Percentiles rank a stretch among this genome's conserved stretches.
Conservation (phyloP, 2,113 vertebrate species). For the Echinops telfairi region DNA sequence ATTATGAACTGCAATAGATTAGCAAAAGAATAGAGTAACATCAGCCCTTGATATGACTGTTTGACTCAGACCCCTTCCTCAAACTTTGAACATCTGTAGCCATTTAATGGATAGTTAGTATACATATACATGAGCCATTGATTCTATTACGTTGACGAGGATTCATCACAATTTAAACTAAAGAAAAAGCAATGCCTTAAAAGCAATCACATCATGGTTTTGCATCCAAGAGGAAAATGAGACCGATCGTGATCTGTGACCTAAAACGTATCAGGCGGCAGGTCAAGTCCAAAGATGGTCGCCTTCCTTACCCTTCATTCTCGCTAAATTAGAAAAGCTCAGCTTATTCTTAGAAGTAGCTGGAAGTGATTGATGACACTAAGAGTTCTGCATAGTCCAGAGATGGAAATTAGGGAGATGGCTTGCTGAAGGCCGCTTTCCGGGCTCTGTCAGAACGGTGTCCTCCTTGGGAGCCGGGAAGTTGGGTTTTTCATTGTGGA, state of each 20-base stretch:
- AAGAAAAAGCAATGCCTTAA: conserved; percentile 35
- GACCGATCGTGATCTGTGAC: too few relatives aligned
- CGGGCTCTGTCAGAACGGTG: neutral
- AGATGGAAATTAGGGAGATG: neutral
- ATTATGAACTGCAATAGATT: too few relatives aligned
- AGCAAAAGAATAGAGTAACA: too few relatives aligned
- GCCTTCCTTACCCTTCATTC: conserved; percentile 14
- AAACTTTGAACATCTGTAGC: conserved; percentile 62
- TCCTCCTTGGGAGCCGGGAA: too few relatives aligned
- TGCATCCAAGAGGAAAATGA: neutral
- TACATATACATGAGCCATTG: neutral
- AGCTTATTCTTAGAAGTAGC: conserved; percentile 9
- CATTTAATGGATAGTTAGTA: conserved; percentile 22
- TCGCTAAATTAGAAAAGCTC: conserved; percentile 37
- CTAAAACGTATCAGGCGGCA: too few relatives aligned
- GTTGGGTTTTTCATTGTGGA: neutral
- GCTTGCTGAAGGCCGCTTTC: neutral
- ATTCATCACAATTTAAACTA: conserved; percentile 49
- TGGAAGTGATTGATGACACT: neutral
- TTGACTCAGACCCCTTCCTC: neutral
- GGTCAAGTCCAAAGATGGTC: conserved; percentile 21
- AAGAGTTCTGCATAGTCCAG: neutral
- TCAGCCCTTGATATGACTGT: too few relatives aligned
- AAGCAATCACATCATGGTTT: conserved; percentile 42
- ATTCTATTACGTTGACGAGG: conserved; percentile 19